Conservation (phyloP, 1,140 invertebrate genomes). For the Notospermus geniculatus region DNA sequence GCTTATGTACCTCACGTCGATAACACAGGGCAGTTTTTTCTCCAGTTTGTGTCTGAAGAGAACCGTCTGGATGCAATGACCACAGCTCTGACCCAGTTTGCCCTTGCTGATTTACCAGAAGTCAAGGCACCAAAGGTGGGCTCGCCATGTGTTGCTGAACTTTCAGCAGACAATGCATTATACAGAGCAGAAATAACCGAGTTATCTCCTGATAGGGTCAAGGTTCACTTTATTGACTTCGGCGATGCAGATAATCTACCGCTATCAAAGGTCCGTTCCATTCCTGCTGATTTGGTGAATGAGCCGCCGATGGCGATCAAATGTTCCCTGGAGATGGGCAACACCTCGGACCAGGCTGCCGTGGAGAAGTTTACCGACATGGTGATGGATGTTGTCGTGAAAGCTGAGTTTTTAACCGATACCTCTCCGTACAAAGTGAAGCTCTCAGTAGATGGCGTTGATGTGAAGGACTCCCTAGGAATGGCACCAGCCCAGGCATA, state of each 20-base stretch:
- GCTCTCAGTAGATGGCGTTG: neutral
- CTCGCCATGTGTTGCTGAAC: slow-evolving; percentile 69
- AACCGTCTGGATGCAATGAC: neutral
- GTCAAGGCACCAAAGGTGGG: slow-evolving; percentile 40
- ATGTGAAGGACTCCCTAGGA: neutral
- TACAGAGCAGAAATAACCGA: slow-evolving; percentile 75
- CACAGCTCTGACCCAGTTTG: neutral
- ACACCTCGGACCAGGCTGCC: slow-evolving; percentile 34
- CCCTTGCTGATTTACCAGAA: neutral
- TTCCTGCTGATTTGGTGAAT: slow-evolving; percentile 24
- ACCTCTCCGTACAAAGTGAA: slow-evolving; percentile 17
- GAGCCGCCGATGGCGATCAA: slow-evolving; percentile 32
- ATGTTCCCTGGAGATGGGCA: slow-evolving; percentile 30
- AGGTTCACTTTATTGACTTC: slow-evolving; percentile 62
- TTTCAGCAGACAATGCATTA: slow-evolving; percentile 72
- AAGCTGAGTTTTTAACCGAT: slow-evolving; percentile 27
- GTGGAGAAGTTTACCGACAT: slow-evolving; percentile 29
- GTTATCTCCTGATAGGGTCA: slow-evolving; percentile 62
- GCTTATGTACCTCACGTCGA: slow-evolving; percentile 11
- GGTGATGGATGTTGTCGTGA: slow-evolving; percentile 34
- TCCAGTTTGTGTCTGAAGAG: slow-evolving; percentile 13
- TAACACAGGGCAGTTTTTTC: neutral
- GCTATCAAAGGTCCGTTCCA: slow-evolving; percentile 19
- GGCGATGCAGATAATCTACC: slow-evolving; percentile 50
- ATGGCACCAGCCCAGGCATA: neutral